phyloP scores from a whole-genome alignment of 2,113 vertebrate species.

The Podarcis raffonei region DNA sequence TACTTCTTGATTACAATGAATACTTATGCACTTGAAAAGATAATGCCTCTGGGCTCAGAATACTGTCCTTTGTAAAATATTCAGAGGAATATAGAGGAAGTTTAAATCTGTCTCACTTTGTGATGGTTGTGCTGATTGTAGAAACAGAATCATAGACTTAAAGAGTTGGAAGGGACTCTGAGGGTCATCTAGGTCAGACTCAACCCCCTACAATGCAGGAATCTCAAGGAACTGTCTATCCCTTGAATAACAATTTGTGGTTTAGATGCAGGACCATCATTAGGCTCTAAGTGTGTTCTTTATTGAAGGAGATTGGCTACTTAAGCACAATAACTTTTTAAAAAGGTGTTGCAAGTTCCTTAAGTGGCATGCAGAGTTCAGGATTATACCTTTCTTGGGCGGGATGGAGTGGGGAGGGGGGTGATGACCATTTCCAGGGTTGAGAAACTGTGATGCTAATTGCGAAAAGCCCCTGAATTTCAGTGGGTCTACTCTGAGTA shows the following conservation, averaged over 20 bases:
- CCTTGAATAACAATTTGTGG: background rate
- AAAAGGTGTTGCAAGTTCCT: background rate
- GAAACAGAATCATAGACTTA: background rate
- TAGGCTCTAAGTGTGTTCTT: background rate
- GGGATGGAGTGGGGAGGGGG: background rate
- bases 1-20: background rate
- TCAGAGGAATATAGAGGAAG: background rate
- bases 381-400: background rate
- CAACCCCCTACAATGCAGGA: too few species aligned
- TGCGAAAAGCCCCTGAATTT: background rate
- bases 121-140: background rate
- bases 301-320: constrained; percentile 2
- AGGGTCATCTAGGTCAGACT: too few species aligned
- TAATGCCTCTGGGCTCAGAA: background rate
- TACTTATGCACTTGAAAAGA: background rate
- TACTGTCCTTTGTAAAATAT: background rate
- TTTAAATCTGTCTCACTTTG: constrained; percentile 2
- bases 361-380: background rate
- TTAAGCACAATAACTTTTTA: background rate
- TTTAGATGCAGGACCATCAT: background rate
- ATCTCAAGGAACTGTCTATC: too few species aligned
- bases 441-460: background rate
- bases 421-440: background rate
- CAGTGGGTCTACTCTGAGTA: too few species aligned
- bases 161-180: too few species aligned